These are phyloP conservation scores for Eumaeus atala DNA, from an alignment of 1,140 invertebrate genomes.

Conservation along the genomic window DNA sequence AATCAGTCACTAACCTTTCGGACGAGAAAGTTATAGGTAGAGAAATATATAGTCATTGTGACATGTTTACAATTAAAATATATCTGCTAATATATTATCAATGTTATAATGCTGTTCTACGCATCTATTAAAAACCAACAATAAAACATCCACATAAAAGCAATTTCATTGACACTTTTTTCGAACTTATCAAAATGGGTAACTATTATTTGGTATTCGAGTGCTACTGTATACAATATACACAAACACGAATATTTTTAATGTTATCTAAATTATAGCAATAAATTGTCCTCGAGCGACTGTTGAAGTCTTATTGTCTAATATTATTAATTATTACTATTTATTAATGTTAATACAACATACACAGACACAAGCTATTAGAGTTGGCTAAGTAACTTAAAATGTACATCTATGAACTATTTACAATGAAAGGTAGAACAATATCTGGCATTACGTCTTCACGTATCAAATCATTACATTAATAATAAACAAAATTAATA, in stretches of 20 bases:
- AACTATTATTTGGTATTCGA: conserved; percentile 39
- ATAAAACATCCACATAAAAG: neutral
- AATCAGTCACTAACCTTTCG: conserved; percentile 46
- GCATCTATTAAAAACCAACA: neutral
- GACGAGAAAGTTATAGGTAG: conserved; percentile 23
- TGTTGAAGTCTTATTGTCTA: conserved; percentile 14
- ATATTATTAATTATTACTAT: conserved; percentile 10
- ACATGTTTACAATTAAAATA: no score
- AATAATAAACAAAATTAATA: conserved; percentile 57
- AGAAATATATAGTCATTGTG: neutral
- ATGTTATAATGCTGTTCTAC: neutral
- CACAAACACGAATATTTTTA: conserved; percentile 16
- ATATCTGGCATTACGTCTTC: conserved; percentile 46
- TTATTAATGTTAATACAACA: conserved; percentile 8
- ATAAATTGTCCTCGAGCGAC: neutral
- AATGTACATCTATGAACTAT: conserved; percentile 38
- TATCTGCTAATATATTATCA: no score
- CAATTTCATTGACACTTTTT: conserved; percentile 7
- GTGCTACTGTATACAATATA: conserved; percentile 9
- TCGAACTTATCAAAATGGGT: conserved; percentile 27
- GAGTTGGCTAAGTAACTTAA: conserved; percentile 25
- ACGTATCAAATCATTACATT: conserved; percentile 35
- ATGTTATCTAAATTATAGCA: neutral
- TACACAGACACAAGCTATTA: conserved; percentile 13
- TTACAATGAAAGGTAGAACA: conserved; percentile 47